Evolutionary conservation across 2,888 invertebrate genomes (phyloP).

Genomic region (Drosophila bunnanda): DNA sequence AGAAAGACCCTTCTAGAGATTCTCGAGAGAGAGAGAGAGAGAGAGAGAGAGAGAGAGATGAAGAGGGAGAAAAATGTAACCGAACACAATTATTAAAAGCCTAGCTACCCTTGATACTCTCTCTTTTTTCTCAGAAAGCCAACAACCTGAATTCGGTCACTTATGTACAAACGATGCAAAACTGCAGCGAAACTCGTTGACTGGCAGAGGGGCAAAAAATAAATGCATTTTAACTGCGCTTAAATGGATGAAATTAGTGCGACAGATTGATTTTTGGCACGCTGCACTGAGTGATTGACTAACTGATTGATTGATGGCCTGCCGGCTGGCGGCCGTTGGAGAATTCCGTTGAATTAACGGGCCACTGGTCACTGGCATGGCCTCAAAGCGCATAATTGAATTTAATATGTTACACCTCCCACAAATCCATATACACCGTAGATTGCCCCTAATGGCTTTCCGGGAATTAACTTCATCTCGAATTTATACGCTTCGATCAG

Average conservation of each 20-base stretch:
- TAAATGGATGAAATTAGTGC: constrained; percentile 45
- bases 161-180: not conserved
- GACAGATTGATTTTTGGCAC: constrained; percentile 40
- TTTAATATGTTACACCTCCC: constrained; percentile 26
- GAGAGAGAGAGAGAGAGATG: too few relatives aligned
- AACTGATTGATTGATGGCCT: constrained; percentile 37
- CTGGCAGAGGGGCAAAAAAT: not conserved
- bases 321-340: not conserved
- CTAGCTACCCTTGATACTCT: not conserved
- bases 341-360: constrained; percentile 16
- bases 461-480: constrained; percentile 3
- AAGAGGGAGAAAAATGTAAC: too few relatives aligned
- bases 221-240: constrained; percentile 23
- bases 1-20: too few relatives aligned
- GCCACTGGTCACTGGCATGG: constrained; percentile 1
- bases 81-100: too few relatives aligned
- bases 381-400: constrained; percentile 27
- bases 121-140: not conserved
- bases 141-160: not conserved
- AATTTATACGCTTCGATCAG: constrained; percentile 24
- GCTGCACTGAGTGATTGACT: constrained; percentile 47
- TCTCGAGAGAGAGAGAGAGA: too few relatives aligned
- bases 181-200: not conserved
- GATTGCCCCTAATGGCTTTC: constrained; percentile 6
- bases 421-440: not conserved